Percentiles rank a stretch among this genome's conserved stretches.
These are phyloP conservation scores for Orthonyx spaldingii DNA, from an alignment of 2,113 vertebrate genomes.

Conservation along the genomic window DNA sequence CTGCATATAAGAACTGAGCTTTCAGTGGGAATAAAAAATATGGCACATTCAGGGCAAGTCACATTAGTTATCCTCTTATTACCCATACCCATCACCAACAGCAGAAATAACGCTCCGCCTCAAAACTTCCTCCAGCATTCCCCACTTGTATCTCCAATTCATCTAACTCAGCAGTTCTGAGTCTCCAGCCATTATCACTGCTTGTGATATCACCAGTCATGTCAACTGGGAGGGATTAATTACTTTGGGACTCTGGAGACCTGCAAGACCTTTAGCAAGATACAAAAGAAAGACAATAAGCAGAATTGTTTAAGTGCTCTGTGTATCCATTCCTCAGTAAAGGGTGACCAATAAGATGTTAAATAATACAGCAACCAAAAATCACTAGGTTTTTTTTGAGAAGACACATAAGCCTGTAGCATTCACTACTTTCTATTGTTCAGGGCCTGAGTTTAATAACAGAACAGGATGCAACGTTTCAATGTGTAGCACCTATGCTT, in stretches of 20 bases:
- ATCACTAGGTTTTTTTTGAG: background rate
- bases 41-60: fast-evolving
- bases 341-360: background rate
- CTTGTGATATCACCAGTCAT: background rate
- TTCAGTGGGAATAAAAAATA: background rate
- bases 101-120: background rate
- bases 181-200: background rate
- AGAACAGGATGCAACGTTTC: background rate
- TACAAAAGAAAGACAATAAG: background rate
- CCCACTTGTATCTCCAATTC: background rate
- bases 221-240: background rate
- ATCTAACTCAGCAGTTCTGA: background rate
- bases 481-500: fast-evolving
- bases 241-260: background rate
- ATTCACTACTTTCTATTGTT: background rate
- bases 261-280: background rate
- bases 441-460: background rate
- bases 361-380: background rate
- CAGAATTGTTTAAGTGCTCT: background rate
- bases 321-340: background rate
- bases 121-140: background rate
- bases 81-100: background rate
- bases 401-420: fast-evolving
- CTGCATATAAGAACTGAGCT: background rate
- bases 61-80: background rate